phyloP scores from a whole-genome alignment of 2,113 vertebrate species.

The Syngnathus floridae region DNA sequence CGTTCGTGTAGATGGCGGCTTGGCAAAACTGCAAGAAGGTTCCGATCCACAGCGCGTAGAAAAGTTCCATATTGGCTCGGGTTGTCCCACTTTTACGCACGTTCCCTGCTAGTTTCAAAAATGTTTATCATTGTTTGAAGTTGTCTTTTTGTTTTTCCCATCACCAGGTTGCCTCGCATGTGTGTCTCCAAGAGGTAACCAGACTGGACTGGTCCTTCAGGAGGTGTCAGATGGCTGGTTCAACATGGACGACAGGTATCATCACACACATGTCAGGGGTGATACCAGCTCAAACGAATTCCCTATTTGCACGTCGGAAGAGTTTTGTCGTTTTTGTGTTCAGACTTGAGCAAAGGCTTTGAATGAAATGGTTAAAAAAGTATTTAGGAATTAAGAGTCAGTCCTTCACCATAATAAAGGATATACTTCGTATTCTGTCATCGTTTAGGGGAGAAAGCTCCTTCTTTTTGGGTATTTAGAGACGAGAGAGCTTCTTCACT shows the following conservation, averaged over 20 bases:
- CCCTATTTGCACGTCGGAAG: not conserved
- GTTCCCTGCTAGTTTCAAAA: not conserved
- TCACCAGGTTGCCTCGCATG: not conserved
- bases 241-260: slow-evolving; percentile 49
- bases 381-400: not conserved
- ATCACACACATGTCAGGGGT: slow-evolving; percentile 1
- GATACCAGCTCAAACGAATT: not conserved
- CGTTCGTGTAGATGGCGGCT: slow-evolving; percentile 81
- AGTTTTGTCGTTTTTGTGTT: not conserved
- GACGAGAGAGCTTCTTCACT: not conserved
- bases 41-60: slow-evolving; percentile 66
- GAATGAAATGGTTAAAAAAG: not conserved
- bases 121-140: not conserved
- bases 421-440: not conserved
- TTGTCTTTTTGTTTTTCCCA: not conserved
- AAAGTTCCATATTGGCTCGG: slow-evolving; percentile 23
- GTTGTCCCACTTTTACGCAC: not conserved
- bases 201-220: slow-evolving; percentile 13
- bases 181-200: slow-evolving; percentile 6
- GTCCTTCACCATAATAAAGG: not conserved
- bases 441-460: not conserved
- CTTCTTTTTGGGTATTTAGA: not conserved
- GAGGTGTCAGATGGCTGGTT: slow-evolving; percentile 41
- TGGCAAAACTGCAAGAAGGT: slow-evolving; percentile 73
- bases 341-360: not conserved